Conservation (phyloP, 1,140 invertebrate genomes). For the Aphelinus atriplicis region DNA sequence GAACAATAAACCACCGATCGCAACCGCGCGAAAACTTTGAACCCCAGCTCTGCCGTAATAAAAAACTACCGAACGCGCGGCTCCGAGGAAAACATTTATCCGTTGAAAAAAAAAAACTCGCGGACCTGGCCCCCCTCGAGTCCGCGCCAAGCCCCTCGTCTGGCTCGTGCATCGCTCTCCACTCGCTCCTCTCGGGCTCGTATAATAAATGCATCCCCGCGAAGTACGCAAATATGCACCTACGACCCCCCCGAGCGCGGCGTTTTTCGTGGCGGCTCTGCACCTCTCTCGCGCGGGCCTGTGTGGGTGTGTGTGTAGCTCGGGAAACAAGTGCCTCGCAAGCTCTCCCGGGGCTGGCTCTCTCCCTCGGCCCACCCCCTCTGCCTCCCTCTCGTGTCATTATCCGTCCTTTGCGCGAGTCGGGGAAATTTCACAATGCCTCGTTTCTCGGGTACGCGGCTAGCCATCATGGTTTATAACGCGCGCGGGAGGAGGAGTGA, state of each 20-base stretch:
- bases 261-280: not conserved
- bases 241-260: not conserved
- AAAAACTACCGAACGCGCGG: too few relatives aligned
- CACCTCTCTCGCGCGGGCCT: not conserved
- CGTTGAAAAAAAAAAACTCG: not conserved
- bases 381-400: slow-evolving; percentile 7
- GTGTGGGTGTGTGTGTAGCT: not conserved
- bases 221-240: not conserved
- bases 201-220: slow-evolving; percentile 11
- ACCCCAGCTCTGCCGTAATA: too few relatives aligned
- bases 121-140: too few relatives aligned
- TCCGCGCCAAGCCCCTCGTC: not conserved
- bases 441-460: slow-evolving; percentile 21
- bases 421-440: slow-evolving; percentile 24
- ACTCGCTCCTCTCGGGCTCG: too few relatives aligned
- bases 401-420: slow-evolving; percentile 16
- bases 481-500: not conserved
- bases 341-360: too few relatives aligned
- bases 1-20: too few relatives aligned
- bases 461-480: not conserved
- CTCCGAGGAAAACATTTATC: too few relatives aligned
- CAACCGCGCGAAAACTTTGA: too few relatives aligned
- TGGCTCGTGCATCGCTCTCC: not conserved
- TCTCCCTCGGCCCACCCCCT: too few relatives aligned
- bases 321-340: slow-evolving; percentile 13